These are phyloP conservation scores for Antechinus stuartii DNA, from an alignment of 2,113 vertebrate genomes.

Conservation along the genomic window DNA sequence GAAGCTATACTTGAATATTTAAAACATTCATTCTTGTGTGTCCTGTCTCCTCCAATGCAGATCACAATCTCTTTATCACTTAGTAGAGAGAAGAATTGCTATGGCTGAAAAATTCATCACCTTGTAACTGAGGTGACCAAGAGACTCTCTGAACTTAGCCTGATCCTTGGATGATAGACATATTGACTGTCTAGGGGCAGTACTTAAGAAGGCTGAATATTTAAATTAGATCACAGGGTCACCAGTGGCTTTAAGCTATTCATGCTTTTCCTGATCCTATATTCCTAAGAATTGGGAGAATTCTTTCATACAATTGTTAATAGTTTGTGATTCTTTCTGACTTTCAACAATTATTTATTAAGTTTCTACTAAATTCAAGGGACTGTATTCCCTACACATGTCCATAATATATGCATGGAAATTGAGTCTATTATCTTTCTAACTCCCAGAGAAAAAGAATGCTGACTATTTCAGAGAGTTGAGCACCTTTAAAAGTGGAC, in stretches of 20 bases:
- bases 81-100: not conserved
- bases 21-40: not conserved
- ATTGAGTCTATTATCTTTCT: not conserved
- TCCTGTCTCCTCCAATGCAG: not conserved
- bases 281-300: not conserved
- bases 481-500: slow-evolving; percentile 9
- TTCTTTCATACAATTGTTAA: not conserved
- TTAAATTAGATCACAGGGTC: slow-evolving; percentile 33
- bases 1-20: not conserved
- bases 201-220: slow-evolving; percentile 4
- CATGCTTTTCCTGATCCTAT: not conserved
- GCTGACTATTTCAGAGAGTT: not conserved
- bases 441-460: slow-evolving; percentile 3
- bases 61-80: not conserved
- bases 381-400: not conserved
- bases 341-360: not conserved
- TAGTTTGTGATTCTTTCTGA: not conserved
- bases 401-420: not conserved
- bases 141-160: not conserved
- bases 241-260: not conserved
- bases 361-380: not conserved
- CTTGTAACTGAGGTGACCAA: not conserved
- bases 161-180: not conserved
- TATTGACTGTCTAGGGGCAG: not conserved
- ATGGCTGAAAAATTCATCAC: not conserved